Evolutionary conservation across 1,140 invertebrate species (phyloP), one percentile per base, ranked within the genome.

Genomic region (Cryptotermes secundus): DNA sequence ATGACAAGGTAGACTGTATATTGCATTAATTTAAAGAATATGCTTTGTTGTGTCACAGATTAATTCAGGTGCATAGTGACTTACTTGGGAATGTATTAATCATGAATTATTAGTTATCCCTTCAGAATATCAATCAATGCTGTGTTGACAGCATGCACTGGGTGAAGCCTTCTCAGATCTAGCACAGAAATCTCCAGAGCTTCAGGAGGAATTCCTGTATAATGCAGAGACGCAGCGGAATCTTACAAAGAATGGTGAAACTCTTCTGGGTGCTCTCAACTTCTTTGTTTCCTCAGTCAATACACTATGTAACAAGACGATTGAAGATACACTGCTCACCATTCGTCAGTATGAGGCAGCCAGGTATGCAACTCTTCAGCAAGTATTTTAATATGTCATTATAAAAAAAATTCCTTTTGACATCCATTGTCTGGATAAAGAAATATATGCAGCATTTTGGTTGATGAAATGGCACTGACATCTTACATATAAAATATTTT

Each of bases 261-360:
- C 96, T 85, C 90, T 99, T 80, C 90, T 99, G 87, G 95, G 95
- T 86, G 97, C 97, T 85, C 92, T 99, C 86, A 97, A 98, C 90
- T 99, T 98, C 91, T 99, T 99, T 91, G 97, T 97, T 87, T 98
- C 96, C 81, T 97, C 97, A 80, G 95, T 99, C 22, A 97, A 97
- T 90, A 99, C 98, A 59, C 91, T 99, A 87, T 97, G 97, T 90
- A 96, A 98, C 90, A 98, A 98, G 91, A 99, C 97, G 38, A 99
- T 99, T 88, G 97, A 99, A 90, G 98, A 99, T 89, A 98, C 97
- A 1, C 91, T 99, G 86, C 92, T 97, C 84, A 99, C 98, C 82
- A 95, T 99, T 87, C 93, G 96, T 88, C 95, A 97, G 88, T 99
- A 98, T 90, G 97, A 99, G 92, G 94, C 94, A 80, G 95, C 97